Evolutionary conservation across 1,140 invertebrate genomes (phyloP).

Genomic region (Sminthurinus signatus): DNA sequence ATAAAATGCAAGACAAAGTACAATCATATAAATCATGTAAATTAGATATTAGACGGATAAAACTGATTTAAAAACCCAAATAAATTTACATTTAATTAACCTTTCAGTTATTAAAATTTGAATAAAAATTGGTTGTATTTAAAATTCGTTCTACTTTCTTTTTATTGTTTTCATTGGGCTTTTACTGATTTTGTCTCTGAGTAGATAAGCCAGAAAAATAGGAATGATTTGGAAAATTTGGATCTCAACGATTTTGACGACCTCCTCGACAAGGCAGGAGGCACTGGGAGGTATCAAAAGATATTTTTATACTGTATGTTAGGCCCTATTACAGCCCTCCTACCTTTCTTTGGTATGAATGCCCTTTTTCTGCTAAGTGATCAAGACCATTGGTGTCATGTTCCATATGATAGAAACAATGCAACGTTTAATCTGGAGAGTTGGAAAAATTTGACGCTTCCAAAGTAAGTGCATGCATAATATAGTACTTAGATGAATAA

Average conservation of each 20-base stretch:
- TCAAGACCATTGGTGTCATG: conserved; percentile 25
- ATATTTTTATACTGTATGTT: conserved; percentile 32
- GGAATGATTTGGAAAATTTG: not conserved
- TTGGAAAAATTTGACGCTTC: conserved; percentile 32
- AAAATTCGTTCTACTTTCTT: too few relatives aligned
- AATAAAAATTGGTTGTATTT: too few relatives aligned
- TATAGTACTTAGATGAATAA: not conserved
- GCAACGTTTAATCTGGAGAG: conserved; percentile 8
- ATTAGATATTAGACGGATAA: too few relatives aligned
- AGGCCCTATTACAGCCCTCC: conserved; percentile 32
- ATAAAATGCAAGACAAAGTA: not conserved
- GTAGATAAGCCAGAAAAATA: conserved; percentile 4
- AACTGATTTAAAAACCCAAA: too few relatives aligned
- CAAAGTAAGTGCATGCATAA: conserved; percentile 10
- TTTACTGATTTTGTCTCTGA: too few relatives aligned
- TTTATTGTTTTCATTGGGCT: too few relatives aligned
- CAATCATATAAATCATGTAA: too few relatives aligned
- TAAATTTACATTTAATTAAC: too few relatives aligned
- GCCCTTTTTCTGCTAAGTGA: conserved; percentile 30
- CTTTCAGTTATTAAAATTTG: too few relatives aligned
- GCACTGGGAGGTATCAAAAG: conserved; percentile 34
- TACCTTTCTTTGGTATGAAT: conserved; percentile 37
- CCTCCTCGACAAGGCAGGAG: conserved; percentile 33
- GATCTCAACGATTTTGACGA: conserved; percentile 37
- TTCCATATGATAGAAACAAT: conserved; percentile 3